Evolutionary conservation across 2,797 vertebrate species (phyloP), one percentile per base, ranked within the genome.

Genomic region (Sebastes minor): DNA sequence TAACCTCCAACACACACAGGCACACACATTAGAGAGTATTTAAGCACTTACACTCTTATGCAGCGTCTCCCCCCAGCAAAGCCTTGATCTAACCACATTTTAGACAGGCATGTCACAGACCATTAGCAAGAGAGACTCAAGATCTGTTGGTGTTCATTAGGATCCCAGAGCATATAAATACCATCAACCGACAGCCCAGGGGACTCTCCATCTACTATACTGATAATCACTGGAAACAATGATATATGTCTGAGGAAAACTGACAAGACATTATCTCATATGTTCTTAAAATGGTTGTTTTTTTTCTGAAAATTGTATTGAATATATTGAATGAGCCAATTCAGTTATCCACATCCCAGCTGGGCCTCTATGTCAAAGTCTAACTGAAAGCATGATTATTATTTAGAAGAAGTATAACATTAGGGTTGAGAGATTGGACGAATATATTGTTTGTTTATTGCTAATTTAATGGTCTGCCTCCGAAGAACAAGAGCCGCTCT

Each of bases 91-190:
- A 74, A 81, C 64, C 73, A 79, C 73, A 18, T 75, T 86, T 76
- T 52, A 85, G 84, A 86, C 59, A 73, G 68, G 55, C 71, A 55
- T 2, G 70, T 85, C 87, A 84, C 75, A 84, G 66, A 70, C 80
- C 80, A 91, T 93, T 92, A 91, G 74, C 42, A 80, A 80, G 56
- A 83, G 59, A 88, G 72, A 71, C 63, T 73, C 20, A 33, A 74
- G 57, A 85, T 88, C 83, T 56, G 87, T 84, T 84, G 76, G 32
- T 71, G 77, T 86, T 89, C 76, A 86, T 89, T 84, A 92, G 60
- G 65, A 82, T 77, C 76, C 32, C 18, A 78, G 66, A 79, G 83
- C 30, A 9, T 82, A 84, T 80, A 78, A 92, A 90, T 81, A 86
- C 33, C 81, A 87, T 85, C 66, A 83, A 76, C 59, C 70, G 35